phyloP scores from a whole-genome alignment of 2,888 invertebrate species.

The Athalia circularis region DNA sequence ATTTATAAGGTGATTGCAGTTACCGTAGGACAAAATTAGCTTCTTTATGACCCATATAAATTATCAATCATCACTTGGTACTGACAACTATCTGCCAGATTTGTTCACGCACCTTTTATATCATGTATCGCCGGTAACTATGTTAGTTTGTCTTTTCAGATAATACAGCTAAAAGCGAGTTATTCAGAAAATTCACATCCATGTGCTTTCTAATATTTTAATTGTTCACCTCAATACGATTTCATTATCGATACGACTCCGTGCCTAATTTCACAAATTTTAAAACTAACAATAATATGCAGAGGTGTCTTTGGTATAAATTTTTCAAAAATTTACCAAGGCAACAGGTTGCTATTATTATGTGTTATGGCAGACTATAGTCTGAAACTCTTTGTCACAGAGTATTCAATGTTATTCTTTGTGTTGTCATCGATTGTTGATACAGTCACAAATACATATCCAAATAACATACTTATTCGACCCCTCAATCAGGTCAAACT shows the following conservation, averaged over 20 bases:
- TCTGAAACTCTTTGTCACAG: slow-evolving; percentile 27
- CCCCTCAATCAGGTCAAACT: slow-evolving; percentile 27
- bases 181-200: no score
- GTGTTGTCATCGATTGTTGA: slow-evolving; percentile 25
- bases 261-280: no score
- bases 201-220: no score
- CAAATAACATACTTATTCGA: neutral
- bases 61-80: neutral
- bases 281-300: no score
- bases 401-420: slow-evolving; percentile 37
- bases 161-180: no score
- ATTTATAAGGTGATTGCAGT: no score
- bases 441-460: neutral
- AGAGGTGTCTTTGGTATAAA: neutral
- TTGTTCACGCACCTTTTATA: neutral
- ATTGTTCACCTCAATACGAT: no score
- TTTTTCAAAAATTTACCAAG: slow-evolving; percentile 7
- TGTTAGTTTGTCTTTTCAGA: no score
- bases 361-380: neutral
- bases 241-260: no score
- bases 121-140: neutral
- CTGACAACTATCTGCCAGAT: slow-evolving; percentile 8
- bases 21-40: neutral
- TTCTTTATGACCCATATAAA: neutral
- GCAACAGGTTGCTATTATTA: slow-evolving; percentile 34